Evolutionary conservation across 2,113 vertebrate genomes (phyloP), one percentile per base, ranked within the genome.

Genomic region (Marmota flaviventris): DNA sequence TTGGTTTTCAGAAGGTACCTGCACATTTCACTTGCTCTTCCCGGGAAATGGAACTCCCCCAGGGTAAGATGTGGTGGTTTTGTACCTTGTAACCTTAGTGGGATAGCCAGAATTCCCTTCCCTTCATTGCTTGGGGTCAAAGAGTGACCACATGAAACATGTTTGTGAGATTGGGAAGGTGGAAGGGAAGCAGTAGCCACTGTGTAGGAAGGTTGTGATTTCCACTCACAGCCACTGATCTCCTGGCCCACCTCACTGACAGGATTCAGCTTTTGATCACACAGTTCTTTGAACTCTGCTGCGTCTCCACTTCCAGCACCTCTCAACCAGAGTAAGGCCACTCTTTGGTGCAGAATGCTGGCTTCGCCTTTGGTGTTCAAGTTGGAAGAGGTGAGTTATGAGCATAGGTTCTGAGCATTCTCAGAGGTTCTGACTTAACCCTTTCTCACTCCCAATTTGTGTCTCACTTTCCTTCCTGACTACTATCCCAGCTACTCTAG

Each of bases 151-250:
- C 32, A 53, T 37, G n/a, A 58, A 73, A 73, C 65, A 82, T 8
- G 6, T 42, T 17, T 34, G 20, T 86, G 67, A 53, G 39, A 70
- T 13, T 0, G 48, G 39, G 45, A 73, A 91, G 25, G 70, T n/a
- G 77, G 61, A 65, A 39, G 61, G 45, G 34, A 69, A 79, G 48
- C 4, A 27, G 13, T 22, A 20, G 29, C 48, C 22, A 3, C n/a
- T 72, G 9, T 2, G 2, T 79, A 58, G 67, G 37, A 45, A 72
- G 39, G 51, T 4, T 75, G 56, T 8, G 2, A 20, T 24, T 48
- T 10, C 16, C 0, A 0, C 16, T 45, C 3, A 0, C 22, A 1
- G 8, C n/a, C 37, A 4, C 25, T 9, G 3, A 20, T 39, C 56
- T 85, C 25, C 53, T 37, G 45, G 25, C 12, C n/a, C 5, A 34